These are phyloP conservation scores for Pogonognathellus flavescens DNA, from an alignment of 1,140 invertebrate genomes.

Conservation along the genomic window DNA sequence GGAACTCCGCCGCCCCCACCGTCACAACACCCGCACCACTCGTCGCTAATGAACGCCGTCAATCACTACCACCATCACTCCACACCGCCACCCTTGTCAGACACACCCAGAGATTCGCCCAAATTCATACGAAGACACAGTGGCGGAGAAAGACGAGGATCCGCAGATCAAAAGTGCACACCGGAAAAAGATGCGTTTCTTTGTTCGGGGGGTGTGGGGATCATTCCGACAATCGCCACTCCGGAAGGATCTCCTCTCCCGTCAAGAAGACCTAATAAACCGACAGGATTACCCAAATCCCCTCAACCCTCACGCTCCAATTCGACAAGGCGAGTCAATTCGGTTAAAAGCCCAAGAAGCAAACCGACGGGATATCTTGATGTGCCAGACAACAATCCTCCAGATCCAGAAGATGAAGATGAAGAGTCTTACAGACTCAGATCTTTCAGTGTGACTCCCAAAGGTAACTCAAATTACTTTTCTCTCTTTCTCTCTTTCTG, in stretches of 20 bases:
- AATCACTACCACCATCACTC: constrained; percentile 53
- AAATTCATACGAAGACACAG: constrained; percentile 59
- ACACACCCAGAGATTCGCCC: constrained; percentile 60
- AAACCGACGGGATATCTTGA: constrained; percentile 85
- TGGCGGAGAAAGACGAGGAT: constrained; percentile 51
- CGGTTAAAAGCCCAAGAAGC: constrained; percentile 70
- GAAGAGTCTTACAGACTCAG: constrained; percentile 87
- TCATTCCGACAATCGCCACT: constrained; percentile 66
- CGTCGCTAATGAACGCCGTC: not conserved
- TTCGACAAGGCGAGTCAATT: constrained; percentile 62
- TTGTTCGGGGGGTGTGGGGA: constrained; percentile 22
- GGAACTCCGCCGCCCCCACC: constrained; percentile 62
- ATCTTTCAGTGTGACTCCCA: constrained; percentile 89
- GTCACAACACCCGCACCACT: constrained; percentile 10
- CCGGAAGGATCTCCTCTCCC: constrained; percentile 65
- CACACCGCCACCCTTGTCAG: constrained; percentile 52
- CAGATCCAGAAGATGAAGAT: constrained; percentile 74
- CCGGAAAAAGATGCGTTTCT: constrained; percentile 59
- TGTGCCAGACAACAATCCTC: constrained; percentile 75
- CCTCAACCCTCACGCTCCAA: constrained; percentile 61
- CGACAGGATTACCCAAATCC: constrained; percentile 64
- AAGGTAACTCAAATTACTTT: constrained; percentile 74
- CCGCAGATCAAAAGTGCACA: constrained; percentile 62
- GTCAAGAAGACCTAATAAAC: constrained; percentile 61
- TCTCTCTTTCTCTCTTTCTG: not conserved